Evolutionary conservation across 2,888 invertebrate species (phyloP).

Genomic region (Drosophila crucigera): DNA sequence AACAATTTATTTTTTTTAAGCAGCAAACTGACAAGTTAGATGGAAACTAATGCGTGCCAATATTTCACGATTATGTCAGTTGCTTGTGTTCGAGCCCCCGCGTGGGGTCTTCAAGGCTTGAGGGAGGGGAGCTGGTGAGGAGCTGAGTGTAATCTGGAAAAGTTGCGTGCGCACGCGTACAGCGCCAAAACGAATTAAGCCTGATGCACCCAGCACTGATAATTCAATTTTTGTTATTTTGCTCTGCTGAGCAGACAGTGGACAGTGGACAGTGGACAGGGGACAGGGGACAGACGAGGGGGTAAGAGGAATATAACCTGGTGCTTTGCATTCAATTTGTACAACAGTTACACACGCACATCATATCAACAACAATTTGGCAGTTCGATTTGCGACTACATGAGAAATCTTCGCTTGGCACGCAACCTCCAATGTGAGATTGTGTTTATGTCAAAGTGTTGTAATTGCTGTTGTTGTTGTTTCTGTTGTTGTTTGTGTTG

Average conservation of each 20-base stretch:
- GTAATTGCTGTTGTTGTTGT: slow-evolving; percentile 46
- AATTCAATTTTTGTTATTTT: slow-evolving; percentile 79
- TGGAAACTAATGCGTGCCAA: slow-evolving; percentile 74
- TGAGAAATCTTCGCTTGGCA: slow-evolving; percentile 72
- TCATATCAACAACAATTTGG: slow-evolving; percentile 74
- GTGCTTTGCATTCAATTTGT: slow-evolving; percentile 69
- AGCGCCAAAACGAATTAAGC: slow-evolving; percentile 84
- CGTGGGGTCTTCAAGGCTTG: slow-evolving; percentile 49
- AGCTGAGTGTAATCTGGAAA: slow-evolving; percentile 25
- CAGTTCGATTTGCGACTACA: slow-evolving; percentile 77
- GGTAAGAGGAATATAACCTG: slow-evolving; percentile 10
- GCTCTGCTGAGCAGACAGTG: slow-evolving; percentile 7
- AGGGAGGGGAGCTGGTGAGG: neutral
- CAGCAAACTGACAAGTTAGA: slow-evolving; percentile 25
- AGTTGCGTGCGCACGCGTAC: slow-evolving; percentile 84
- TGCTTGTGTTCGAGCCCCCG: slow-evolving; percentile 70
- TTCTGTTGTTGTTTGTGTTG: slow-evolving; percentile 1
- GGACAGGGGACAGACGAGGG: neutral
- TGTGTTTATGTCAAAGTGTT: slow-evolving; percentile 68
- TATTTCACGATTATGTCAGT: slow-evolving; percentile 84
- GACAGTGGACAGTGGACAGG: neutral
- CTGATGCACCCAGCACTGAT: slow-evolving; percentile 81
- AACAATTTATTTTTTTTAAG: neutral
- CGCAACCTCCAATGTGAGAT: slow-evolving; percentile 57
- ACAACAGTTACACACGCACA: slow-evolving; percentile 70